phyloP scores from a whole-genome alignment of 2,888 invertebrate species.

The Stenchaetothrips biformis region DNA sequence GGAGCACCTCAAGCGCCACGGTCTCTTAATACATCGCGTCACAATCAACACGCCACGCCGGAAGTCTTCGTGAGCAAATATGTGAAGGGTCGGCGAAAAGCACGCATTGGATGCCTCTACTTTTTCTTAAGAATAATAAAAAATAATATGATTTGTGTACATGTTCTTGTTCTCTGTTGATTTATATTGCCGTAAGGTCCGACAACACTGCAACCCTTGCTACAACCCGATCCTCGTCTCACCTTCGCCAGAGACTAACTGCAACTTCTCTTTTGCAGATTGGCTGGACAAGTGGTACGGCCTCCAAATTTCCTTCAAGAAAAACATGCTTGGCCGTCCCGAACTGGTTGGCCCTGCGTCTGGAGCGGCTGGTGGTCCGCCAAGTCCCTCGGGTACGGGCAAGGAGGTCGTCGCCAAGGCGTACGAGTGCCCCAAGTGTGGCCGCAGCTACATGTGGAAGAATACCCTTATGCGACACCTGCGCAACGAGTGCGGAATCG shows the following conservation, averaged over 20 bases:
- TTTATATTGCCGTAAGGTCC: too few relatives aligned
- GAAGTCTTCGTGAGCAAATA: constrained; percentile 26
- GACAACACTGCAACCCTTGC: too few relatives aligned
- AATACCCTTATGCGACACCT: constrained; percentile 45
- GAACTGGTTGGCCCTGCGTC: background rate
- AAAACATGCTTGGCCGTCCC: background rate
- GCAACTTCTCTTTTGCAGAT: background rate
- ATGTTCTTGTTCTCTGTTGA: too few relatives aligned
- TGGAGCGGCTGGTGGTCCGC: background rate
- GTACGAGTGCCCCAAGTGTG: constrained; percentile 40
- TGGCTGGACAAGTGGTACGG: constrained; percentile 17
- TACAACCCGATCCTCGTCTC: too few relatives aligned
- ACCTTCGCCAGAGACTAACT: background rate
- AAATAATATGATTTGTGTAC: too few relatives aligned
- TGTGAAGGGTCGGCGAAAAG: background rate
- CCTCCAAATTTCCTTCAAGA: background rate
- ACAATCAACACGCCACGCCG: constrained; percentile 31
- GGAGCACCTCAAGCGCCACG: constrained; percentile 48
- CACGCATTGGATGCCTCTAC: too few relatives aligned
- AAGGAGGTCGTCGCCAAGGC: background rate
- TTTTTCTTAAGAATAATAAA: too few relatives aligned
- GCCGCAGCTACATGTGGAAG: constrained; percentile 45
- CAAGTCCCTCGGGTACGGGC: background rate
- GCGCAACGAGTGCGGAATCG: constrained; percentile 43
- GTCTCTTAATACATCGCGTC: constrained; percentile 38